Conservation (phyloP, 1,140 invertebrate species). For the Cylas formicarius region DNA sequence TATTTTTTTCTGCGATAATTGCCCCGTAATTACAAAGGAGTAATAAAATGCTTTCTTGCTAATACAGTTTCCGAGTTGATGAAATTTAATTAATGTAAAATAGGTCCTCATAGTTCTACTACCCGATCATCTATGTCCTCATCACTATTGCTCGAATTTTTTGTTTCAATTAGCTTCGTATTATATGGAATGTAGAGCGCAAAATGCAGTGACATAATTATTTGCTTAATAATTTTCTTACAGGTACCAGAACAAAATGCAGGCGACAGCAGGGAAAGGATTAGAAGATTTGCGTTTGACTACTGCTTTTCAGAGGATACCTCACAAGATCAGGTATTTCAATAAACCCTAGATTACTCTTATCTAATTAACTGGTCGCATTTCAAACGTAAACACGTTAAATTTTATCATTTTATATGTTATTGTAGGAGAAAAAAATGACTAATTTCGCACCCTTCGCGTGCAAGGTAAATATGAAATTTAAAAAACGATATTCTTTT, state of each 20-base stretch:
- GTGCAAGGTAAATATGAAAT: neutral
- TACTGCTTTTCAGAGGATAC: conserved; percentile 57
- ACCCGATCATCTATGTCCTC: neutral
- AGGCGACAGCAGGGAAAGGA: conserved; percentile 58
- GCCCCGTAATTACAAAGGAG: too few relatives aligned
- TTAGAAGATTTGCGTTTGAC: conserved; percentile 61
- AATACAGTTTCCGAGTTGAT: too few relatives aligned
- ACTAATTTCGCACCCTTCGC: neutral
- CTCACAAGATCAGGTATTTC: conserved; percentile 54
- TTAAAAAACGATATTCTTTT: conserved; percentile 1
- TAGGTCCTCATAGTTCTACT: conserved; percentile 1
- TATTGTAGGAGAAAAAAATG: too few relatives aligned
- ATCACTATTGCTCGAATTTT: neutral
- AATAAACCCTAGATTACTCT: too few relatives aligned
- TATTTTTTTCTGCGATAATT: too few relatives aligned
- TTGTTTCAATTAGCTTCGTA: conserved; percentile 13
- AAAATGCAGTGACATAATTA: conserved; percentile 35
- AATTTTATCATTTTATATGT: neutral
- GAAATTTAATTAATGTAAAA: too few relatives aligned
- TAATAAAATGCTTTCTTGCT: too few relatives aligned
- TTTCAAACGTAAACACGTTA: neutral
- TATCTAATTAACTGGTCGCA: conserved; percentile 1
- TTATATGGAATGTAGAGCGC: conserved; percentile 21
- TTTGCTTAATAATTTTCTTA: conserved; percentile 19
- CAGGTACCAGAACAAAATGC: conserved; percentile 56